phyloP scores from a whole-genome alignment of 2,797 vertebrate species.

The Acipenser ruthenus region DNA sequence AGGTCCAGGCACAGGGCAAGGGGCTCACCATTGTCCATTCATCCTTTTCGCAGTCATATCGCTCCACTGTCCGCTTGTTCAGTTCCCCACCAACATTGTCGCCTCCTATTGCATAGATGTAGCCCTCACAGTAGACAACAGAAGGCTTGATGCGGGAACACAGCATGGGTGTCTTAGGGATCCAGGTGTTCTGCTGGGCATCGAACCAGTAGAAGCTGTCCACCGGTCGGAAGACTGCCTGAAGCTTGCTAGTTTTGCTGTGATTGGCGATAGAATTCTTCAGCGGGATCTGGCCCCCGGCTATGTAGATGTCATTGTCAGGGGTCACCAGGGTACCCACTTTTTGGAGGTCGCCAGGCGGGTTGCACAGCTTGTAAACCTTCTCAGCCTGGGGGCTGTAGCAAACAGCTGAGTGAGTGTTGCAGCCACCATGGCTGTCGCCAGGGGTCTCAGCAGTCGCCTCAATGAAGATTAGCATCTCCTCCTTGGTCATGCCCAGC shows the following conservation, averaged over 20 bases:
- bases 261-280: constrained; percentile 80
- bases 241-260: constrained; percentile 80
- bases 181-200: constrained; percentile 94
- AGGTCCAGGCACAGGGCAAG: constrained; percentile 87
- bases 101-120: constrained; percentile 91
- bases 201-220: constrained; percentile 97
- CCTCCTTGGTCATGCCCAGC: constrained; percentile 97
- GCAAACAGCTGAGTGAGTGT: constrained; percentile 78
- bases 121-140: constrained; percentile 86
- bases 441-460: constrained; percentile 74
- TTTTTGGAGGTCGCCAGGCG: constrained; percentile 87
- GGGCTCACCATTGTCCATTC: constrained; percentile 93
- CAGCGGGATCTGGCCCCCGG: constrained; percentile 86
- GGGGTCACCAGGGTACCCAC: constrained; percentile 90
- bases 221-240: constrained; percentile 84
- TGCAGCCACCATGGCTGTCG: constrained; percentile 35
- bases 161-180: constrained; percentile 89
- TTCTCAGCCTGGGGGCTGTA: constrained; percentile 98
- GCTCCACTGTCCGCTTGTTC: constrained; percentile 87
- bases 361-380: constrained; percentile 89
- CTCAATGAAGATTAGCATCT: constrained; percentile 97
- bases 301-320: constrained; percentile 94
- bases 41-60: constrained; percentile 87
- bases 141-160: constrained; percentile 86
- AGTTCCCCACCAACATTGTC: constrained; percentile 85